Evolutionary conservation across 1,140 invertebrate genomes (phyloP).

Genomic region (Magallana angulata): DNA sequence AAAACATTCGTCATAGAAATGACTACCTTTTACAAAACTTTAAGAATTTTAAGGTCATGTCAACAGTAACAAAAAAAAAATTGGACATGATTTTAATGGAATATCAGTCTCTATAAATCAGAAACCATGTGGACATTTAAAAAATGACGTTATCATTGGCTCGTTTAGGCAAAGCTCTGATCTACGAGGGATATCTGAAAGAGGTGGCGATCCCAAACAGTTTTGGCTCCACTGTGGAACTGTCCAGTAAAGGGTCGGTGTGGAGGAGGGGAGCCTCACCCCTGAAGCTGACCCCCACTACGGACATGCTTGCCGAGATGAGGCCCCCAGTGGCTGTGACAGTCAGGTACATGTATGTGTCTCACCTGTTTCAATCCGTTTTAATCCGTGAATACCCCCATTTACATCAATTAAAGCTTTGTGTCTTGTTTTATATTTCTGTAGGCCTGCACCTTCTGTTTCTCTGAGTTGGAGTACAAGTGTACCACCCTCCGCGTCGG

Average conservation of each 20-base stretch:
- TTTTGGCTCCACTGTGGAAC: conserved; percentile 73
- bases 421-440: background rate
- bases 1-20: background rate
- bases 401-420: too few species aligned
- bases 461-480: background rate
- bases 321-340: conserved; percentile 44
- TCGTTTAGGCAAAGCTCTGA: conserved; percentile 74
- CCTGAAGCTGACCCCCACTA: conserved; percentile 59
- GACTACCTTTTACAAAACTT: too few species aligned
- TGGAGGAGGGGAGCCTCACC: conserved; percentile 62
- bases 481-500: background rate
- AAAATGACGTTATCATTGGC: too few species aligned
- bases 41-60: too few species aligned
- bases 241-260: conserved; percentile 68
- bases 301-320: conserved; percentile 58
- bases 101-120: too few species aligned
- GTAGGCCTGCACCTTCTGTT: background rate
- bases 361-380: too few species aligned
- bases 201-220: conserved; percentile 67
- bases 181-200: conserved; percentile 75
- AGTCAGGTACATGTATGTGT: conserved; percentile 44
- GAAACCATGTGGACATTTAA: too few species aligned
- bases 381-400: too few species aligned
- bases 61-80: too few species aligned
- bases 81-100: too few species aligned